Conservation (phyloP, 2,797 vertebrate species). For the Todus mexicanus region DNA sequence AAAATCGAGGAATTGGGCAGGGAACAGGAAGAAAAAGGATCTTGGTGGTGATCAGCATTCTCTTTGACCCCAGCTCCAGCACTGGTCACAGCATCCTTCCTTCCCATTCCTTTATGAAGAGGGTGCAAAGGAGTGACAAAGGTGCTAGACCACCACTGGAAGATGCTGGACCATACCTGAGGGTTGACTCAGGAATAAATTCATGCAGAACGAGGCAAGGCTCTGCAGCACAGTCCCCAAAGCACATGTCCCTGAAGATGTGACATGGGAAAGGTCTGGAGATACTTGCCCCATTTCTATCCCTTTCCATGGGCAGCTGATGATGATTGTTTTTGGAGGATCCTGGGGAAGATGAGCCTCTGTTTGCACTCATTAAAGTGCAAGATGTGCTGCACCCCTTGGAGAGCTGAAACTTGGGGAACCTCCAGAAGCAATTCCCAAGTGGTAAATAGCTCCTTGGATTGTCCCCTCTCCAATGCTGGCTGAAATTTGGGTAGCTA, state of each 20-base stretch:
- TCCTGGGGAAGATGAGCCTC: not conserved
- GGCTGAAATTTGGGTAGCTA: not conserved
- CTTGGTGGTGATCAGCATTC: not conserved
- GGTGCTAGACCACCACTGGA: fast-evolving
- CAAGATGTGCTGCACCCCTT: not conserved
- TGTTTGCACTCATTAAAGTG: not conserved
- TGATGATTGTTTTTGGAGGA: too few relatives aligned
- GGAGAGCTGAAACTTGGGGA: not conserved
- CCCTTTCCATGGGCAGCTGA: not conserved
- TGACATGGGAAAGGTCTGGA: not conserved
- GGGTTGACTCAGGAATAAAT: not conserved
- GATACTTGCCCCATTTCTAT: fast-evolving
- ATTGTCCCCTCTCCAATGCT: not conserved
- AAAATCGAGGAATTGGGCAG: not conserved
- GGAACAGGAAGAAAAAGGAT: not conserved
- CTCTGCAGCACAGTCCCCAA: not conserved
- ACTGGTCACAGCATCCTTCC: not conserved
- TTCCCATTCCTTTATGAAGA: fast-evolving
- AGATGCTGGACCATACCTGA: not conserved
- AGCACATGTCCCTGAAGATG: fast-evolving
- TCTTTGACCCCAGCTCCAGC: not conserved
- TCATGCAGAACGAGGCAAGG: not conserved
- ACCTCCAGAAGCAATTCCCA: not conserved
- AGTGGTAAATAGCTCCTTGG: not conserved
- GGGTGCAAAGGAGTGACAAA: not conserved